Evolutionary conservation across 2,888 invertebrate genomes (phyloP).

Genomic region (Zaprionus bogoriensis): DNA sequence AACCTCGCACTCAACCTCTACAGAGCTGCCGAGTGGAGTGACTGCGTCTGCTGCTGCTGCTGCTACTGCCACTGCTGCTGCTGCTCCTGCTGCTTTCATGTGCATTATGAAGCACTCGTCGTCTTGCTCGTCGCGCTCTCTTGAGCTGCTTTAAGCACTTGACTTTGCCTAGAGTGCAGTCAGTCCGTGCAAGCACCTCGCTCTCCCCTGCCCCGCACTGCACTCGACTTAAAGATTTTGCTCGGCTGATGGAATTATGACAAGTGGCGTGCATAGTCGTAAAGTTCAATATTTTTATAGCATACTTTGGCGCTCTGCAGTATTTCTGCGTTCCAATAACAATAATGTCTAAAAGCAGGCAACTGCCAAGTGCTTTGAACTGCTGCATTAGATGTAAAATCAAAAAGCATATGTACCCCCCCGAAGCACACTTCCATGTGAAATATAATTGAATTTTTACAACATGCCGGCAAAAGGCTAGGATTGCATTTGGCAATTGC

Average conservation of each 20-base stretch:
- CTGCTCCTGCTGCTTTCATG: constrained; percentile 61
- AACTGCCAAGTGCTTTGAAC: constrained; percentile 9
- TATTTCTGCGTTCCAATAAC: constrained; percentile 22
- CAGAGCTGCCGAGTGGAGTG: constrained; percentile 38
- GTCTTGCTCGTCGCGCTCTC: constrained; percentile 44
- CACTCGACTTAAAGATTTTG: constrained; percentile 71
- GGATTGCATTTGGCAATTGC: constrained; percentile 2
- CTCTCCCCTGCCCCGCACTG: constrained; percentile 4
- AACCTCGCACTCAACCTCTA: too few species aligned
- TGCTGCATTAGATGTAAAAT: constrained; percentile 5
- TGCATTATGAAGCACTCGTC: constrained; percentile 73
- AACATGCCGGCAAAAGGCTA: not conserved
- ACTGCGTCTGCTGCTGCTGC: constrained; percentile 41
- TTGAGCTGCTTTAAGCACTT: constrained; percentile 79
- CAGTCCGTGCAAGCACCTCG: constrained; percentile 21
- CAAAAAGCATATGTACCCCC: not conserved
- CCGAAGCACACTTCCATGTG: not conserved
- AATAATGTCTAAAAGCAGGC: constrained; percentile 40
- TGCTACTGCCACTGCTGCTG: constrained; percentile 47
- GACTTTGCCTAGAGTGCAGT: constrained; percentile 69
- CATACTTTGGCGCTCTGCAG: constrained; percentile 31
- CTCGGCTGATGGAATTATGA: constrained; percentile 71
- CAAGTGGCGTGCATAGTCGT: constrained; percentile 61
- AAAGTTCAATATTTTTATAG: constrained; percentile 77
- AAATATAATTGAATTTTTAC: constrained; percentile 19